phyloP scores from a whole-genome alignment of 2,113 vertebrate species.

The Peromyscus maniculatus region DNA sequence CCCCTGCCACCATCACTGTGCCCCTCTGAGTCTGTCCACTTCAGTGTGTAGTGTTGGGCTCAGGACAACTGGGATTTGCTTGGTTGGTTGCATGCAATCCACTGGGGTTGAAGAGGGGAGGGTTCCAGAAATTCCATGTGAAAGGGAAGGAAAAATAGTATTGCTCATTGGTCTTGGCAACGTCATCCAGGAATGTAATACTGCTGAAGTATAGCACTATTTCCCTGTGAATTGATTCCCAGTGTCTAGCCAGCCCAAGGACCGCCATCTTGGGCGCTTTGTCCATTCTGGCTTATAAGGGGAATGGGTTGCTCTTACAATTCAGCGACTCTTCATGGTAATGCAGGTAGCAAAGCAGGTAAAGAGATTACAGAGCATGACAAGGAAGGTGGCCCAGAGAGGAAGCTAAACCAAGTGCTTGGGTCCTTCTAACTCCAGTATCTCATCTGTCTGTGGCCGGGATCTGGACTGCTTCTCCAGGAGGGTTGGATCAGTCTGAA shows the following conservation, averaged over 20 bases:
- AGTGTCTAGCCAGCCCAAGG: background rate
- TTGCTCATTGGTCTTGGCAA: background rate
- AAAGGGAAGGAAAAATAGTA: background rate
- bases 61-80: background rate
- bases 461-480: background rate
- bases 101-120: background rate
- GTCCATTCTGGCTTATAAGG: background rate
- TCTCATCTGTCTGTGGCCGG: background rate
- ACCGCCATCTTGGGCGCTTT: background rate
- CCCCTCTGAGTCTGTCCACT: background rate
- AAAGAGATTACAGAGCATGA: background rate
- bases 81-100: background rate
- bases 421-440: background rate
- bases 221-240: background rate
- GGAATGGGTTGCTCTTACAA: background rate
- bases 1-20: background rate
- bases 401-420: fast-evolving
- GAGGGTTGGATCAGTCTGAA: background rate
- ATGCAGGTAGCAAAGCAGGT: background rate
- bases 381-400: background rate
- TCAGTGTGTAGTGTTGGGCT: background rate
- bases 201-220: background rate
- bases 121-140: conserved; percentile 11
- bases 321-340: background rate
- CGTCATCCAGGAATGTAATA: background rate